Base-by-base conservation (phyloP, 1,140 invertebrate genomes). In the Meloidogyne hapla region DNA sequence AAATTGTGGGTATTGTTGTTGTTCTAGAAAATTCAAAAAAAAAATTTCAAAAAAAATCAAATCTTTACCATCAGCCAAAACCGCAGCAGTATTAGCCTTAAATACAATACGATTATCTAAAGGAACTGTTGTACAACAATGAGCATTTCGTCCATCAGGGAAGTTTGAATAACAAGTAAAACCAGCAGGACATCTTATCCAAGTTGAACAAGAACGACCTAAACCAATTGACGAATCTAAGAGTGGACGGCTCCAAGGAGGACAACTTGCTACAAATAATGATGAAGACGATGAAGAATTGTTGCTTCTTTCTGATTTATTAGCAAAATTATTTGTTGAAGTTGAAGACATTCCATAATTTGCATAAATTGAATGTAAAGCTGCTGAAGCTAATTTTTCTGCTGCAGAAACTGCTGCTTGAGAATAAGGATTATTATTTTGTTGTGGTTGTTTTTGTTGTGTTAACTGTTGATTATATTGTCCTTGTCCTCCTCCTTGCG, bases 141-240 rank as follows among this genome's bases (percentile, higher is more conserved):
- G 80, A 48, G 80, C 80, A 71, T 81, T 81, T 21, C 80, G 67
- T 28, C 80, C 80, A 73, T 81, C 80, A 10, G 81, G 80, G 33
- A 76, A 83, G 45, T 81, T 81, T 21, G 80, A 81, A 75, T 81
- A 83, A 66, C 80, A 81, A 18, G 80, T 81, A 69, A 81, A 81
- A 28, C 80, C 82, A n/a, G 38, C 61, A n/a, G 80, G 80, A 33
- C 80, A 81, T 42, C 71, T 61, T 6, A 81, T 71, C 80, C 83
- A 84, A 18, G 80, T 83, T 18, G 80, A 81, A 28, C 80, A 81
- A 4, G 77, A 33, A 23, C 84, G 80, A 0, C 83, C 78, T n/a
- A 69, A 25, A 33, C 73, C 69, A 10, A 73, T 81, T 68, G 70
- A 48, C 1, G 33, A 25, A 62, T 81, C 80, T 21, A 81, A 68